Evolutionary conservation across 2,113 vertebrate genomes (phyloP), one percentile per base, ranked within the genome.

Genomic region (Orthochromis indermauri): DNA sequence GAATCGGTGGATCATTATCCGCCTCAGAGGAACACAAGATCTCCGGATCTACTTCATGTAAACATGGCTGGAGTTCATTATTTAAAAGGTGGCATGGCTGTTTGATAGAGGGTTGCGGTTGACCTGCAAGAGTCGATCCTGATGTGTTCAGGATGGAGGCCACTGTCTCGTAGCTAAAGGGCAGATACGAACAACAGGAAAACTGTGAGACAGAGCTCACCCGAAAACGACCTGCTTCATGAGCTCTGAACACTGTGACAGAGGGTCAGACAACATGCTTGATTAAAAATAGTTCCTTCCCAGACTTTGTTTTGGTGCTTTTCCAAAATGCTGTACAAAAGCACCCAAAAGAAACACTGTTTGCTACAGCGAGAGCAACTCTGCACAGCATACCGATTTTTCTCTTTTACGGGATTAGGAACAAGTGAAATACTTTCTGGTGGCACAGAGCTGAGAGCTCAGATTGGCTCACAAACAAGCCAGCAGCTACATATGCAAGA

Each of bases 261-360:
- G 66, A 89, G 11, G 83, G 83, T 68, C 80, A 81, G 66, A 88
- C 88, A 81, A 47, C 93, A 92, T 92, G 88, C 89, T 89, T 66
- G 37, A 92, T 59, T 82, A 68, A 85, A 21, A 17, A 8, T 42
- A 54, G 31, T 35, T 89, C 63, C 28, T 11, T 47, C 76, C 82
- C 89, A 93, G 94, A 92, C 92, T 92, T 95, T 90, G 90, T 88
- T 89, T 91, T 93, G 88, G 93, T 92, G 78, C 80, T 26, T 24
- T 33, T 91, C 87, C 92, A 94, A 83, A 78, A 33, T 16, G 66
- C 24, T 0, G 10, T 53, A 68, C 49, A 10, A 71, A 88, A 90
- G 66, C 59, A 85, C 40, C 80, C 79, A 83, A 71, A 80, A 85
- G 42, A 89, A 86, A 85, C 21, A 79, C 21, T n/a, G 40, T 63